Base-by-base conservation (phyloP, 2,888 invertebrate genomes). In the Sympetrum striolatum region DNA sequence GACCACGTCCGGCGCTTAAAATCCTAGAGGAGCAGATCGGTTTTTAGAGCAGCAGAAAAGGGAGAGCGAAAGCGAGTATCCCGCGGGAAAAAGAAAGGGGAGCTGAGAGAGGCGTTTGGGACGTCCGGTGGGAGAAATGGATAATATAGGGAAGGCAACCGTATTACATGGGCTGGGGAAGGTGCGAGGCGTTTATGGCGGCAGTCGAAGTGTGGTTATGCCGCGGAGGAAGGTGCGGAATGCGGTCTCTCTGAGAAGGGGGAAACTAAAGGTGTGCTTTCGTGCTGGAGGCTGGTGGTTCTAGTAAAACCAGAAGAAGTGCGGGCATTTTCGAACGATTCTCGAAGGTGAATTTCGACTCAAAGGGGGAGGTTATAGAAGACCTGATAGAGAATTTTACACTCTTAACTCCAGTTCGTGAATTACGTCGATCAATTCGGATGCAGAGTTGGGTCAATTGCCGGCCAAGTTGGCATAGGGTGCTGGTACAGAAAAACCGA, bases 151-250 rank as follows among this genome's bases (percentile, higher is more conserved):
- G 64, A 86, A 48, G 35, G 58, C 53, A 58, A 58, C 58, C 58
- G 58, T 82, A 53, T 53, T 22, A 37, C 35, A 39, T 60, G 4
- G 48, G 60, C 10, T 12, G 86, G n/a, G 86, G 60, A n/a, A 60
- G 12, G 22, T 18, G 18, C 15, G 58, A 82, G 86, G 86, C 86
- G 86, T 86, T 86, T 86, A 86, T 86, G 86, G 86, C 35, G 82
- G 82, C 58, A 82, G 82, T 58, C 58, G 53, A 82, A 82, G 82
- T 86, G 86, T 86, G 86, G 86, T 86, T 86, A 86, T 86, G 86
- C 58, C 58, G 86, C 86, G 86, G 86, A 25, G 86, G 82, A 58
- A 86, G 86, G 86, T 37, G 86, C 86, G 86, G 86, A 86, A 86
- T 86, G 86, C 86, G 60, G 86, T 86, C 86, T n/a, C 64, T 64